Evolutionary conservation across 2,888 invertebrate genomes (phyloP).

Genomic region (Agrotis clavis): DNA sequence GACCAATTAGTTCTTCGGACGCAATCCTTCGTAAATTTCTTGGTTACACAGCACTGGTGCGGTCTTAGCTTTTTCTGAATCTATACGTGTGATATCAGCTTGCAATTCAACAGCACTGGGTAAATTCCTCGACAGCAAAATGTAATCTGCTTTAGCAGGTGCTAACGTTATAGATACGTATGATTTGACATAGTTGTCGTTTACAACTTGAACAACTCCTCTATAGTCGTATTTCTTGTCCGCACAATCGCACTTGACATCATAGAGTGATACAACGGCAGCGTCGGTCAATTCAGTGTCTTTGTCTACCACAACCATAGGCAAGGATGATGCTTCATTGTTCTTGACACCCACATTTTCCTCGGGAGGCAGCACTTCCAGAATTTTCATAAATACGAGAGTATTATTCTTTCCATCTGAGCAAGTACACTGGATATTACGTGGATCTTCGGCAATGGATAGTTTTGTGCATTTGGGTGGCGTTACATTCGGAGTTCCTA

Average conservation of each 20-base stretch:
- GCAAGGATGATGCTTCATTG: not conserved
- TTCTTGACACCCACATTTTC: no score
- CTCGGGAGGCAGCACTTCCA: not conserved
- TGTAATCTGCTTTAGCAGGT: not conserved
- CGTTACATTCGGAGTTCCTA: not conserved
- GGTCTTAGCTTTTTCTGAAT: conserved; percentile 19
- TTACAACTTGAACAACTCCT: conserved; percentile 4
- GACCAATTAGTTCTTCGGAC: not conserved
- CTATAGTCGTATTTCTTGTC: not conserved
- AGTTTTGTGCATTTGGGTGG: not conserved
- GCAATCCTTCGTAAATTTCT: conserved; percentile 19
- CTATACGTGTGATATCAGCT: not conserved
- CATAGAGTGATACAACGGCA: not conserved
- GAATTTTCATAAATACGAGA: not conserved
- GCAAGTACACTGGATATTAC: conserved; percentile 17
- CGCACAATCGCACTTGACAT: conserved; percentile 31
- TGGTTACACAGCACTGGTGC: conserved; percentile 27
- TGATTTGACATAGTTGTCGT: conserved; percentile 11
- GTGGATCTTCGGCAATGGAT: not conserved
- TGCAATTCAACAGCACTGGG: conserved; percentile 16
- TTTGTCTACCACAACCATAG: conserved; percentile 14
- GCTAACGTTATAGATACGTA: not conserved
- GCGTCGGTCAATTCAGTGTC: not conserved
- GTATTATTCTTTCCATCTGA: conserved; percentile 23
- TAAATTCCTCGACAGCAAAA: no score